A percentile compares a stretch with the other conserved stretches of the same genome.
These are phyloP conservation scores for Anas platyrhynchos DNA, from an alignment of 2,113 vertebrate species.

Conservation along the genomic window DNA sequence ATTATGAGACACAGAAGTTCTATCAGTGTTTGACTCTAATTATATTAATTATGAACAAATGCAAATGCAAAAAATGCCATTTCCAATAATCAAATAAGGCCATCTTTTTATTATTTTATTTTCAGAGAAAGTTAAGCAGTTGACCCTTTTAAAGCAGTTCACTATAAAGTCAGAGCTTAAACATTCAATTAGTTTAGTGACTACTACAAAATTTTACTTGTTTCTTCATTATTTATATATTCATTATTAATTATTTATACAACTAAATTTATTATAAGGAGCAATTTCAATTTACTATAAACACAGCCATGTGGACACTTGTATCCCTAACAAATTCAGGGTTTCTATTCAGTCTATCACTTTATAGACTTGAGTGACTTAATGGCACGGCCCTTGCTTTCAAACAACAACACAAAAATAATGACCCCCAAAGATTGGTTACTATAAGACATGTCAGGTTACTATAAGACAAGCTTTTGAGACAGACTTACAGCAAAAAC, in stretches of 20 bases:
- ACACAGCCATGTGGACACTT: not conserved
- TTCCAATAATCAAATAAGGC: not conserved
- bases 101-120: not conserved
- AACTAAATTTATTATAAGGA: not conserved
- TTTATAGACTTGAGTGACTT: not conserved
- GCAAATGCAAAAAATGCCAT: not conserved
- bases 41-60: slow-evolving; percentile 38
- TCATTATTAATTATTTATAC: not conserved
- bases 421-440: not conserved
- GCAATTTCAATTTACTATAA: not conserved
- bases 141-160: not conserved
- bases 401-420: not conserved
- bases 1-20: slow-evolving; percentile 20
- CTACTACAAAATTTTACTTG: not conserved
- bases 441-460: not conserved
- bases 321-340: not conserved
- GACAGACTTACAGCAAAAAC: not conserved
- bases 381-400: not conserved
- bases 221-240: not conserved
- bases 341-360: not conserved
- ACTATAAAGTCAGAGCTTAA: not conserved
- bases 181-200: not conserved
- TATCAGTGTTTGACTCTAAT: slow-evolving; percentile 15
- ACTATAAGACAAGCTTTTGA: not conserved
- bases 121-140: not conserved